Conservation (phyloP, 2,888 invertebrate species). For the Apantesis nais region DNA sequence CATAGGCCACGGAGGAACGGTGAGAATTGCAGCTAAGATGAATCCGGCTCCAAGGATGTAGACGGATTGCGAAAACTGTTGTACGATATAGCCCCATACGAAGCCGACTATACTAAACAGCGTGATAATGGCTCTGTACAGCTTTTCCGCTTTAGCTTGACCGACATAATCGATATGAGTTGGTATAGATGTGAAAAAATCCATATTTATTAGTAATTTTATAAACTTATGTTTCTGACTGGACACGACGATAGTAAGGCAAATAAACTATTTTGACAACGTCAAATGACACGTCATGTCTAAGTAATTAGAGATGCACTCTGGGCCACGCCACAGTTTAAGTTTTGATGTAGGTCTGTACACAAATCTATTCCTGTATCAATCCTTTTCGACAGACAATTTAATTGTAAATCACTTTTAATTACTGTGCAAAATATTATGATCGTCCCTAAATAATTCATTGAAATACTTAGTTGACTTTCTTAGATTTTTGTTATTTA, state of each 20-base stretch:
- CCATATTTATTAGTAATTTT: constrained; percentile 61
- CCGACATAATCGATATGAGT: constrained; percentile 92
- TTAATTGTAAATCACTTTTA: too few relatives aligned
- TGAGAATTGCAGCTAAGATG: constrained; percentile 92
- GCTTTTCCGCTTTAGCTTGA: constrained; percentile 94
- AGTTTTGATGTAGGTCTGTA: too few relatives aligned
- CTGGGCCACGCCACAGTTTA: too few relatives aligned
- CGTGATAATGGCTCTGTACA: constrained; percentile 95
- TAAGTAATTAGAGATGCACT: too few relatives aligned
- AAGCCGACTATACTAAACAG: constrained; percentile 96
- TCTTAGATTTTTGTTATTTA: too few relatives aligned
- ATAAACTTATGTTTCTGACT: background rate
- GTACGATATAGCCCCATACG: constrained; percentile 96
- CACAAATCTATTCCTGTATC: too few relatives aligned
- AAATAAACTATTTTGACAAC: constrained; percentile 42
- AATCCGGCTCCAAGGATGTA: constrained; percentile 97
- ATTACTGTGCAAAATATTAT: too few relatives aligned
- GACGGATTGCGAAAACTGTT: constrained; percentile 98
- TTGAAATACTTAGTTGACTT: too few relatives aligned
- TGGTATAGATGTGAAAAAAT: constrained; percentile 80
- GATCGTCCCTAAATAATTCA: too few relatives aligned
- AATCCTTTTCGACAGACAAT: too few relatives aligned
- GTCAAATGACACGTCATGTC: constrained; percentile 32
- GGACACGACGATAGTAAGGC: constrained; percentile 40
- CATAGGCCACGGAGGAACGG: constrained; percentile 98